These are phyloP conservation scores for Ailurus styani DNA, from an alignment of 2,113 vertebrate species.

Conservation along the genomic window DNA sequence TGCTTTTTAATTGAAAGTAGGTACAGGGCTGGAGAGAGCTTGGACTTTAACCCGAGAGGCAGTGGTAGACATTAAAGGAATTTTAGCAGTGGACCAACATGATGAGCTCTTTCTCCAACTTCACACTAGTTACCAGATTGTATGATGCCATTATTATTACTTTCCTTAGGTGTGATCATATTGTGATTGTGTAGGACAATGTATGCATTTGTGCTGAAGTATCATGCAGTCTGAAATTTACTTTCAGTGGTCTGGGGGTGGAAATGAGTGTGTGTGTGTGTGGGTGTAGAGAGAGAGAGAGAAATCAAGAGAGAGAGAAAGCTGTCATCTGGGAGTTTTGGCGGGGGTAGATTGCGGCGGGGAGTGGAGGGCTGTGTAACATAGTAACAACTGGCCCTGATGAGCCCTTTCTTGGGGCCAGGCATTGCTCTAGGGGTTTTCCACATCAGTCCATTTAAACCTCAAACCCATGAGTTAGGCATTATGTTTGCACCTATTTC, in stretches of 20 bases:
- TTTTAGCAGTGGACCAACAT: fast-evolving
- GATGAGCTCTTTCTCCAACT: background rate
- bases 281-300: background rate
- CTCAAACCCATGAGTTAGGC: background rate
- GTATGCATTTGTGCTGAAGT: background rate
- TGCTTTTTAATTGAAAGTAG: background rate
- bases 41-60: background rate
- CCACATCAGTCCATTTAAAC: background rate
- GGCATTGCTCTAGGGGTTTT: background rate
- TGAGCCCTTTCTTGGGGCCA: background rate
- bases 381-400: background rate
- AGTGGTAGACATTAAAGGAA: background rate
- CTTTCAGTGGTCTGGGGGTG: background rate
- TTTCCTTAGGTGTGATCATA: background rate
- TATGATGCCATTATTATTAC: too few relatives aligned
- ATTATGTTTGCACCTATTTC: background rate
- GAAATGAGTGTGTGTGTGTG: background rate
- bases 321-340: background rate
- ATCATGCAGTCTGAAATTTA: background rate
- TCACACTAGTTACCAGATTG: background rate
- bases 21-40: background rate
- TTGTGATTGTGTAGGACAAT: background rate
- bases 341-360: too few relatives aligned
- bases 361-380: background rate
- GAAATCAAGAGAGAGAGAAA: background rate